These are phyloP conservation scores for Eurytoma californica DNA, from an alignment of 2,888 invertebrate genomes.

Conservation along the genomic window DNA sequence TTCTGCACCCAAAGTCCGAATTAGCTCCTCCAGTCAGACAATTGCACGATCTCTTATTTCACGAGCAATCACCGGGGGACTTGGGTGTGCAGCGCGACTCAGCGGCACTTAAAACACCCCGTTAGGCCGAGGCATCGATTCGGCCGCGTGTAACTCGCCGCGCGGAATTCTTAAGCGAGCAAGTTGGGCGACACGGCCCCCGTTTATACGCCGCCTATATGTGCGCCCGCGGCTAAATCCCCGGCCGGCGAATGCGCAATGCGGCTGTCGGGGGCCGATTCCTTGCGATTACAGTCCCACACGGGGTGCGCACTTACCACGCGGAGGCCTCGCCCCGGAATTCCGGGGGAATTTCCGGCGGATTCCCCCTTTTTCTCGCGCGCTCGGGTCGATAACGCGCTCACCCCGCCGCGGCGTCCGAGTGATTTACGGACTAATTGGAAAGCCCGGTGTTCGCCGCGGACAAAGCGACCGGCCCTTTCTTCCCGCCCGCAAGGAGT, in stretches of 20 bases:
- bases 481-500: conserved; percentile 31
- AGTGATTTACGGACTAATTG: conserved; percentile 57
- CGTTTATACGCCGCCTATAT: no score
- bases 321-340: conserved; percentile 29
- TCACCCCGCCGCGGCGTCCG: conserved; percentile 13
- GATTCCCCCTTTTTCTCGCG: conserved; percentile 1
- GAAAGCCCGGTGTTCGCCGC: conserved; percentile 52
- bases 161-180: conserved; percentile 24
- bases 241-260: conserved; percentile 32
- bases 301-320: conserved; percentile 2
- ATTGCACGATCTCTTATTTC: no score
- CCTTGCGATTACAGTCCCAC: conserved; percentile 41
- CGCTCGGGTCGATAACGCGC: conserved; percentile 31
- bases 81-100: no score
- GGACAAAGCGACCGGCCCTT: conserved; percentile 38
- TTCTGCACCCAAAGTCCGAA: no score
- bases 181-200: conserved; percentile 8
- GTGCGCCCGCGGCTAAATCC: no score
- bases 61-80: no score
- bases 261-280: conserved; percentile 34
- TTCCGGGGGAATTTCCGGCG: conserved; percentile 36
- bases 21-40: no score
- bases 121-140: not conserved
- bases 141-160: not conserved
- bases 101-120: not conserved